phyloP scores from a whole-genome alignment of 2,888 invertebrate species.

The Sympetrum striolatum region DNA sequence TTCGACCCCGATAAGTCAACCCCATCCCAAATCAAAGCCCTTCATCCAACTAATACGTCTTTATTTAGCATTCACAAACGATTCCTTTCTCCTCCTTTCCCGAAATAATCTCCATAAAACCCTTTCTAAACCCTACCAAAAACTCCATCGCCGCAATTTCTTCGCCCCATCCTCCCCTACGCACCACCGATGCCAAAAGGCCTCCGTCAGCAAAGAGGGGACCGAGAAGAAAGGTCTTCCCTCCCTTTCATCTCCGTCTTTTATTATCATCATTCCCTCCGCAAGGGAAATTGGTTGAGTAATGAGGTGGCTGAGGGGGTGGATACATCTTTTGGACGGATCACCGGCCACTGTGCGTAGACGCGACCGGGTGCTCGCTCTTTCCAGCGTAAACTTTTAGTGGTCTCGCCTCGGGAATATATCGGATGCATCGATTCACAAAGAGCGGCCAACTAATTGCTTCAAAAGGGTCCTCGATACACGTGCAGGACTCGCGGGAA shows the following conservation, averaged over 20 bases:
- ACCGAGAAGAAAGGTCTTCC: not conserved
- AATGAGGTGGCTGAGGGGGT: constrained; percentile 14
- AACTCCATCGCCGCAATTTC: not conserved
- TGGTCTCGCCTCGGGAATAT: not conserved
- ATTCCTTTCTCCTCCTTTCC: not conserved
- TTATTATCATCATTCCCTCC: constrained; percentile 27
- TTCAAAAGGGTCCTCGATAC: not conserved
- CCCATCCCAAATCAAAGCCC: not conserved
- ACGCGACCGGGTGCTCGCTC: not conserved
- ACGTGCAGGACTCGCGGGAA: not conserved
- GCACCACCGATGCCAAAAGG: not conserved
- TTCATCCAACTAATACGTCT: not conserved
- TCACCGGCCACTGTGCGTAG: not conserved
- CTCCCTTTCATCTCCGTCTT: not conserved
- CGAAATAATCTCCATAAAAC: constrained; percentile 22
- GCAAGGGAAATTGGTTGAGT: constrained; percentile 39
- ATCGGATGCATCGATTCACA: not conserved
- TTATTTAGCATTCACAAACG: not conserved
- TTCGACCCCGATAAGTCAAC: not conserved
- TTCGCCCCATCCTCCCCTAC: not conserved
- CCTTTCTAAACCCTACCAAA: not conserved
- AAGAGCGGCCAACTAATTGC: not conserved
- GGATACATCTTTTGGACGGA: not conserved
- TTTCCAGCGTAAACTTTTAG: not conserved
- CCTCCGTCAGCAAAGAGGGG: not conserved